Percentiles rank a stretch among this genome's conserved stretches.
Evolutionary conservation across 2,113 vertebrate species (phyloP).

Genomic region (Neoarius graeffei): DNA sequence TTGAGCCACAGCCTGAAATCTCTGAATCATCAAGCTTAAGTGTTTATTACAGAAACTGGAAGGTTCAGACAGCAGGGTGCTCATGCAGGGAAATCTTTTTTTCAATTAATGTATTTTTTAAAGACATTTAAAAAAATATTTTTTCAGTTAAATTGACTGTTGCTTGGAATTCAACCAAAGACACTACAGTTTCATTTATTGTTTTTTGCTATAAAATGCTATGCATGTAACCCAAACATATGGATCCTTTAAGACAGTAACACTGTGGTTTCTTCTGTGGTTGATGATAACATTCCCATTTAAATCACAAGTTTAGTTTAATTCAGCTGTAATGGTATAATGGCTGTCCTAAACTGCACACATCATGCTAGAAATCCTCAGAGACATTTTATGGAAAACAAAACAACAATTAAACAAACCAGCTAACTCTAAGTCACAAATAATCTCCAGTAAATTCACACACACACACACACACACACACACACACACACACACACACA

Average conservation of each 20-base stretch:
- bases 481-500: too few relatives aligned
- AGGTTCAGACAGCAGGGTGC: not conserved
- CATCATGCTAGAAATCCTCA: not conserved
- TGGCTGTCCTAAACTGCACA: not conserved
- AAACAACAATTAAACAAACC: not conserved
- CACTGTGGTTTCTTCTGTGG: not conserved
- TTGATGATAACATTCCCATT: not conserved
- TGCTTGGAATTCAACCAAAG: not conserved
- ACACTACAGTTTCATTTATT: not conserved
- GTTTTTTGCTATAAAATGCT: not conserved
- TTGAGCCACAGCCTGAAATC: not conserved
- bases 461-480: too few relatives aligned
- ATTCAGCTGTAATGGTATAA: not conserved
- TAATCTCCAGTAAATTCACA: not conserved
- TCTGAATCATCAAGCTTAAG: not conserved
- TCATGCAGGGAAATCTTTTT: not conserved
- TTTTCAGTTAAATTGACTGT: not conserved
- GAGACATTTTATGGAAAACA: not conserved
- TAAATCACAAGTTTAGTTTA: not conserved
- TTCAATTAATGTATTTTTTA: not conserved
- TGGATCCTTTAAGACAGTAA: not conserved
- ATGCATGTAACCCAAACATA: not conserved
- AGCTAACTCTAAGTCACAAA: not conserved
- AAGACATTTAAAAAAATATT: not conserved
- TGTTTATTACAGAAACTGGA: not conserved